A percentile compares a stretch with the other conserved stretches of the same genome.
phyloP scores from a whole-genome alignment of 2,797 vertebrate species.

The Melanotaenia nigrans region DNA sequence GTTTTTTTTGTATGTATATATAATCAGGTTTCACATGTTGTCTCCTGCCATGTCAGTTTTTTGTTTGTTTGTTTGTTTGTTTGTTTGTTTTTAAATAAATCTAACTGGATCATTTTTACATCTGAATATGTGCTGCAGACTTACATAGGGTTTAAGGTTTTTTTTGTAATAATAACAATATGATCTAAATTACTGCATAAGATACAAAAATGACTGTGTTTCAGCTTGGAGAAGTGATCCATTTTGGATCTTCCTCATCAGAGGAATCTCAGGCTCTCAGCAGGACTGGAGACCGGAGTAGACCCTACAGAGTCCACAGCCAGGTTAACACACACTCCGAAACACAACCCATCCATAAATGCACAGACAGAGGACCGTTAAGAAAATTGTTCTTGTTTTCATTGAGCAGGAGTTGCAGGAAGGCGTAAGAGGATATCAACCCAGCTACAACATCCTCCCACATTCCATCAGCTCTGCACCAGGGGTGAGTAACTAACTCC shows the following conservation, averaged over 20 bases:
- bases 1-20: too few species aligned
- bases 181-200: not conserved
- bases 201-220: conserved; percentile 28
- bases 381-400: not conserved
- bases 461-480: conserved; percentile 57
- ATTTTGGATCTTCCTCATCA: conserved; percentile 81
- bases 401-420: conserved; percentile 73
- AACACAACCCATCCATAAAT: conserved; percentile 3
- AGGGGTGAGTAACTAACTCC: conserved; percentile 57
- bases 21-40: too few species aligned
- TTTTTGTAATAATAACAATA: not conserved
- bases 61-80: too few species aligned
- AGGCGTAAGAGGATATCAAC: conserved; percentile 66
- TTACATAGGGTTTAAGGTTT: not conserved
- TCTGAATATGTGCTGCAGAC: not conserved
- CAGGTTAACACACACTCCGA: conserved; percentile 60
- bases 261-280: conserved; percentile 82
- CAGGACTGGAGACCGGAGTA: conserved; percentile 59
- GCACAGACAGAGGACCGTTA: not conserved
- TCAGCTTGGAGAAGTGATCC: conserved; percentile 92
- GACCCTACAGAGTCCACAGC: conserved; percentile 62
- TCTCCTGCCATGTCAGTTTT: too few species aligned
- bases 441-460: conserved; percentile 69
- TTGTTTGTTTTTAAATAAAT: too few species aligned
- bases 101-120: too few species aligned